These are phyloP conservation scores for Clunio marinus DNA, from an alignment of 2,888 invertebrate species.

Conservation along the genomic window DNA sequence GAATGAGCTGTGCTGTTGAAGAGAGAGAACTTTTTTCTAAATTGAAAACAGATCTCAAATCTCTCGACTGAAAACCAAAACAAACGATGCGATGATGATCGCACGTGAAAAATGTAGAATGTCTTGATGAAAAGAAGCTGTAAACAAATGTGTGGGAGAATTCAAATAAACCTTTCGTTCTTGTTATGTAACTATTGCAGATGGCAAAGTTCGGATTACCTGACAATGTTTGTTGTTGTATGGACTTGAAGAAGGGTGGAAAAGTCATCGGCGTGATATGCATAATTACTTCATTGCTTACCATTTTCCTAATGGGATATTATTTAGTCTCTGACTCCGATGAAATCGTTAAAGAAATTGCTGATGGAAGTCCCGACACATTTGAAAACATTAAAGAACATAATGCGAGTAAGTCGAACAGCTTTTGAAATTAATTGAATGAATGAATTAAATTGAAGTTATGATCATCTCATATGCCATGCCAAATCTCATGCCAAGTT, in stretches of 20 bases:
- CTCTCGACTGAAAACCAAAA: no score
- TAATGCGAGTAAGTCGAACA: neutral
- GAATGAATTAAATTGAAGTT: neutral
- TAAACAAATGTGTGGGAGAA: no score
- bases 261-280: neutral
- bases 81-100: no score
- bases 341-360: constrained; percentile 1
- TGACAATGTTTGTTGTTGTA: neutral
- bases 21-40: no score
- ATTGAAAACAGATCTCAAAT: no score
- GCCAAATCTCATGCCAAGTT: neutral
- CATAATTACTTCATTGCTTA: neutral
- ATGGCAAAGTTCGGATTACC: neutral
- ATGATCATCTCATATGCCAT: neutral
- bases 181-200: neutral
- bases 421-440: neutral
- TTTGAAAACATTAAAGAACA: neutral
- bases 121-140: no score
- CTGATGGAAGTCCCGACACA: neutral
- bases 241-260: neutral
- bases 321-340: neutral
- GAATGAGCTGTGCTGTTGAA: no score
- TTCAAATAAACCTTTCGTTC: no score
- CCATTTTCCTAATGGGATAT: neutral
- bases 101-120: no score